phyloP scores from a whole-genome alignment of 2,797 vertebrate species.

The Centropyge bicolor region DNA sequence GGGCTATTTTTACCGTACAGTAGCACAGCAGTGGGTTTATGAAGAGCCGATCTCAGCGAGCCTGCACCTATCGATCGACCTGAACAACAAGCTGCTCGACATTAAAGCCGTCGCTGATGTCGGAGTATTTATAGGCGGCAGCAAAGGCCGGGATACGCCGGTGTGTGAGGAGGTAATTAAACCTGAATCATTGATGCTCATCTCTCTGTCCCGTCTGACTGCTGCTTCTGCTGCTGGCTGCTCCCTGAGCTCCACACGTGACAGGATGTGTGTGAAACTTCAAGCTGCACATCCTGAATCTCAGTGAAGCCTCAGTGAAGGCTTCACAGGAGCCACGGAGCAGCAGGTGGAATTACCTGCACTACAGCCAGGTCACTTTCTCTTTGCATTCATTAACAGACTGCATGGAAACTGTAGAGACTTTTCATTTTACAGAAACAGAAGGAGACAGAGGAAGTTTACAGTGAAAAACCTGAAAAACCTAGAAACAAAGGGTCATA shows the following conservation, averaged over 20 bases:
- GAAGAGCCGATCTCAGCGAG: background rate
- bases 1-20: constrained; percentile 30
- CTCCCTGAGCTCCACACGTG: too few relatives aligned
- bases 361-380: too few relatives aligned
- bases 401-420: too few relatives aligned
- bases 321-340: too few relatives aligned
- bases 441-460: too few relatives aligned
- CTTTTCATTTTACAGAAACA: too few relatives aligned
- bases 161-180: constrained; percentile 25
- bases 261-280: background rate
- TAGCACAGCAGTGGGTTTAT: background rate
- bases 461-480: too few relatives aligned
- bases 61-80: background rate
- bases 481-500: too few relatives aligned
- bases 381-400: too few relatives aligned
- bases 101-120: background rate
- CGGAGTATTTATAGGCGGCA: constrained; percentile 38
- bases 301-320: too few relatives aligned
- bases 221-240: background rate
- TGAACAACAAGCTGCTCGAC: background rate
- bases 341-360: too few relatives aligned
- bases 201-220: constrained; percentile 1
- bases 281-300: background rate
- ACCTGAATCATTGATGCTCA: constrained; percentile 40
- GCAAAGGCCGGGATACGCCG: background rate